phyloP scores from a whole-genome alignment of 2,113 vertebrate genomes.

The Silurus asotus region DNA sequence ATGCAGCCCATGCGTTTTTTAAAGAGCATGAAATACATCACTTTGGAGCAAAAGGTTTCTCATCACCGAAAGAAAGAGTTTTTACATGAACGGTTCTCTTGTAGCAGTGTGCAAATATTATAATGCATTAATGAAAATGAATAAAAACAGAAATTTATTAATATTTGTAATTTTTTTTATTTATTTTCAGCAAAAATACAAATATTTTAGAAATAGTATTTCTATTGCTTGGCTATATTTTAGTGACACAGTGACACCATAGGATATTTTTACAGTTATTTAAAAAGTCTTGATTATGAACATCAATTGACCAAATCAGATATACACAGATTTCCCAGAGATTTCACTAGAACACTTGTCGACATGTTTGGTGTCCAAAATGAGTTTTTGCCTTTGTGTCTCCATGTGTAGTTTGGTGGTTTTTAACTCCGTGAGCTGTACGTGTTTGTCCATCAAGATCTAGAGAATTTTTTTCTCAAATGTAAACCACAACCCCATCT shows the following conservation, averaged over 20 bases:
- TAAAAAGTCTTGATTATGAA: no score
- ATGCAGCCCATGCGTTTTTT: background rate
- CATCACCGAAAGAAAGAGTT: background rate
- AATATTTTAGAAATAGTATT: background rate
- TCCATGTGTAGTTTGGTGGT: background rate
- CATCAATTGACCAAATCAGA: background rate
- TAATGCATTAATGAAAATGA: background rate
- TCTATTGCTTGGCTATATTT: background rate
- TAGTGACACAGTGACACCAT: background rate
- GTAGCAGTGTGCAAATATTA: background rate
- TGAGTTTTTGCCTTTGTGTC: background rate
- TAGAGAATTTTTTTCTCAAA: background rate
- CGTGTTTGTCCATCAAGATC: background rate
- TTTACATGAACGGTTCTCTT: background rate
- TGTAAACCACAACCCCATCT: conserved; percentile 3
- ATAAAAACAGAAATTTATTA: background rate
- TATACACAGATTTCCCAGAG: background rate
- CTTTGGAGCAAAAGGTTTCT: background rate
- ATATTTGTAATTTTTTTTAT: background rate
- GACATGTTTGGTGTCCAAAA: background rate
- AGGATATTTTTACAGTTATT: background rate
- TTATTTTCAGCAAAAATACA: background rate
- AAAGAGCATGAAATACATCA: background rate
- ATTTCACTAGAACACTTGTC: background rate
- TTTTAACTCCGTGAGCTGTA: background rate